Evolutionary conservation across 2,888 invertebrate species (phyloP), one percentile per base, ranked within the genome.

Genomic region (Barypeithes pellucidus): DNA sequence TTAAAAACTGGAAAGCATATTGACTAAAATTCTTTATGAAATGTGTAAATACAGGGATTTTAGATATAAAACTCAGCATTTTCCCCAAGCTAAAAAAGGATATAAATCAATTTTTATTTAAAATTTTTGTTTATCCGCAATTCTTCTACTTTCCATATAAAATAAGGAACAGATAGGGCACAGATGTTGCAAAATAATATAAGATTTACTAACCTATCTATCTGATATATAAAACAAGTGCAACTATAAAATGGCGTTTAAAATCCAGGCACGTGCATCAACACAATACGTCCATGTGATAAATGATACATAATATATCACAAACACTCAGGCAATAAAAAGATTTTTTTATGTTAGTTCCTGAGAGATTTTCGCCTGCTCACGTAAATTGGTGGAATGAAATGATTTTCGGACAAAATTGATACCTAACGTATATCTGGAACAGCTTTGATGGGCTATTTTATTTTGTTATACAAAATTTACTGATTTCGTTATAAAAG

Each of bases 261-360:
- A 45, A 69, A 47, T 69, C 63, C 33, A 14, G 20, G 69, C 69
- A 69, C 69, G 69, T 69, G 69, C 45, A 33, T 12, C 16, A 61
- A 60, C 45, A 60, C 50, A 62, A 69, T 69, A 54, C 43, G 16
- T 24, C 52, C 54, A 61, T 52, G 62, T 69, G 69, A 69, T 62
- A 54, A 69, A 69, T 47, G 54, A 43, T 63, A 69, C 63, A 47
- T 43, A 63, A 69, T 69, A 52, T 62, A 69, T 69, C 63, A 62
- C 68, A 60, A 61, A 68, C 69, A 69, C 69, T 69, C 52, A 45
- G 36, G 69, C 62, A 62, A 69, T 69, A 62, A 69, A 69, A 63
- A 54, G 69, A 69, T 66, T 71, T 71, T 70, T 66, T 71, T 71
- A 66, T 66, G 63, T 66, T 66, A 66, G 36, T 45, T 60, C 43